Base-by-base conservation (phyloP, 2,888 invertebrate genomes). In the Eilema caniola region DNA sequence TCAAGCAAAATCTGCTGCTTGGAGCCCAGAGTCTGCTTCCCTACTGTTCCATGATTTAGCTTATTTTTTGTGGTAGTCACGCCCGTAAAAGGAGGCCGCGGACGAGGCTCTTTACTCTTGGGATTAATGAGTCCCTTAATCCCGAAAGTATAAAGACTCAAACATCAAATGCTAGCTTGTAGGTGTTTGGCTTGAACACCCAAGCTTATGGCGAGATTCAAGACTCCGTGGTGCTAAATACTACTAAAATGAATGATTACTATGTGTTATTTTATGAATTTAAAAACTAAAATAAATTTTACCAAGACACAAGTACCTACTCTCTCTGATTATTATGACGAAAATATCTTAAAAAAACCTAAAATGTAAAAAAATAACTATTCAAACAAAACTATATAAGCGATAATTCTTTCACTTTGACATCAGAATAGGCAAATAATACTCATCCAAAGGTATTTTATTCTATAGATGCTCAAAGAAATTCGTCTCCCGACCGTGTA, bases 401-500 rank as follows among this genome's bases (percentile, higher is more conserved):
- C n/a, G n/a, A 53, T 53, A 20, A n/a, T 53, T n/a, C 53, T n/a
- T 53, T 53, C 53, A 53, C 53, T 53, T 53, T 53, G n/a, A n/a
- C n/a, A 53, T 20, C 8, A n/a, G n/a, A 53, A 53, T 53, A 53
- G 53, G n/a, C n/a, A 53, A 53, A 20, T 47, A 47, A 47, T 47
- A 47, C 20, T 20, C 47, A 20, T 47, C 47, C 20, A 53, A 53
- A 53, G n/a, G n/a, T n/a, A 53, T 10, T 4, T 47, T 7, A 20
- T 20, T 5, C 16, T 47, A 20, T 47, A 20, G 8, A n/a, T 53
- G 2, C 53, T 53, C 7, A 53, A n/a, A 53, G 10, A 53, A n/a
- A 53, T n/a, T 53, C n/a, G 0, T 2, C 10, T 5, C 1, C n/a
- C 53, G n/a, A n/a, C n/a, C 0, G n/a, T 47, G 4, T 2, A 20